Evolutionary conservation across 2,888 invertebrate genomes (phyloP), one percentile per base, ranked within the genome.

Genomic region (Ennomos erosarius): DNA sequence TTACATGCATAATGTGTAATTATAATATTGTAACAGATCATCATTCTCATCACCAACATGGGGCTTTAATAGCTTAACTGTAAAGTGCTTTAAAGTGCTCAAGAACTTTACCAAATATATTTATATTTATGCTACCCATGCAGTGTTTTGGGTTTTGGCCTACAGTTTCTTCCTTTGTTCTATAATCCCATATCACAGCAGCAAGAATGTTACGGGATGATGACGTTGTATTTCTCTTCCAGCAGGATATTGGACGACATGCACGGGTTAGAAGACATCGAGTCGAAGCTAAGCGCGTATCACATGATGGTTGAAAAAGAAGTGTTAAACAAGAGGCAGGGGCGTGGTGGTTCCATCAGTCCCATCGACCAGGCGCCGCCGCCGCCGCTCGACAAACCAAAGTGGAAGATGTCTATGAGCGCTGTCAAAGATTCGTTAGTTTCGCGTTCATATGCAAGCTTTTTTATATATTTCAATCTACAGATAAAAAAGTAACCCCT

Each of bases 281-380:
- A 96, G 85, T 95, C 95, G 1, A 96, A 96, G 79, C 90, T 96
- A 73, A 95, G 93, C 85, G 96, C 96, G 45, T 96, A 96, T 88
- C 96, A 96, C 85, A 95, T 95, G 68, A 95, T 95, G 87, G 94
- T 96, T 61, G 96, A 96, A 77, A 96, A 96, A 85, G 91, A 90
- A 64, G 85, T 85, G 62, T 81, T 88, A 81, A 93, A 75, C 83
- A 94, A 87, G 85, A 92, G 80, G 73, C 92, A 90, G 65, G 80
- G 82, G 69, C 69, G 93, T 81, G 80, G 93, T 81, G 80, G 90
- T 78, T 77, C 90, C 68, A 60, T 90, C 81, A 78, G 93, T 75
- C 78, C 94, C 77, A 68, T 85, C 59, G 84, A 91, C 78, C 86
- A 92, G 79, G 86, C 87, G 81, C 85, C 93, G 76, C 83, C 92